Percentiles rank a stretch among this genome's conserved stretches.
Conservation (phyloP, 2,113 vertebrate genomes). For the Rhagologus leucostigma region DNA sequence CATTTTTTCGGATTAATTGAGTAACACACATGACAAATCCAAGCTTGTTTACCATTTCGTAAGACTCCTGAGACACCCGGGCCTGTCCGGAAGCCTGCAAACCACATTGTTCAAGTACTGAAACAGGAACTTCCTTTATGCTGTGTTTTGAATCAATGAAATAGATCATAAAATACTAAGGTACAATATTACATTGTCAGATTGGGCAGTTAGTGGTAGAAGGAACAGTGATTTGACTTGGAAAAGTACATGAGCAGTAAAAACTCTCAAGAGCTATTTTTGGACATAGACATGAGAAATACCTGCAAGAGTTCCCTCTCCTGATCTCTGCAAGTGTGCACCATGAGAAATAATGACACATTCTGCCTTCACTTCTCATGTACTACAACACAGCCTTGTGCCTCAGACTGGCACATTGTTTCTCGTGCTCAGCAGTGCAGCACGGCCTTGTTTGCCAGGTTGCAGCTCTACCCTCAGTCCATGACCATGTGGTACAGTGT, state of each 20-base stretch:
- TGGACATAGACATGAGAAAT: neutral
- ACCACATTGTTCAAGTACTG: neutral
- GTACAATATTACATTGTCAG: accelerated
- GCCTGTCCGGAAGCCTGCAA: neutral
- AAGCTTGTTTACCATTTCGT: neutral
- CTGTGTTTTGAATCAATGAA: neutral
- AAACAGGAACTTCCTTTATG: neutral
- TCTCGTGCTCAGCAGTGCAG: accelerated
- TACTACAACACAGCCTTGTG: no score
- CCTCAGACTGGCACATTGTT: accelerated
- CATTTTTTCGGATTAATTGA: neutral
- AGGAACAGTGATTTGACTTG: neutral
- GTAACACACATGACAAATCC: neutral
- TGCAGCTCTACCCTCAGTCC: neutral
- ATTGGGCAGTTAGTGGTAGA: neutral
- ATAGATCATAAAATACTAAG: neutral
- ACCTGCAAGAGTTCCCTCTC: neutral
- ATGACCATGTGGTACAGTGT: accelerated
- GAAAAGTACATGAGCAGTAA: neutral
- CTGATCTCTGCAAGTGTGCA: accelerated
- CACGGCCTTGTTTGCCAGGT: accelerated
- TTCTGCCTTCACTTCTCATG: neutral
- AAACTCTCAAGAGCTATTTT: neutral
- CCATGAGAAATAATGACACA: neutral
- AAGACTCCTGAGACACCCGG: neutral